Percentiles rank a stretch among this genome's conserved stretches.
These are phyloP conservation scores for Strix aluco DNA, from an alignment of 2,113 vertebrate species.

Conservation along the genomic window DNA sequence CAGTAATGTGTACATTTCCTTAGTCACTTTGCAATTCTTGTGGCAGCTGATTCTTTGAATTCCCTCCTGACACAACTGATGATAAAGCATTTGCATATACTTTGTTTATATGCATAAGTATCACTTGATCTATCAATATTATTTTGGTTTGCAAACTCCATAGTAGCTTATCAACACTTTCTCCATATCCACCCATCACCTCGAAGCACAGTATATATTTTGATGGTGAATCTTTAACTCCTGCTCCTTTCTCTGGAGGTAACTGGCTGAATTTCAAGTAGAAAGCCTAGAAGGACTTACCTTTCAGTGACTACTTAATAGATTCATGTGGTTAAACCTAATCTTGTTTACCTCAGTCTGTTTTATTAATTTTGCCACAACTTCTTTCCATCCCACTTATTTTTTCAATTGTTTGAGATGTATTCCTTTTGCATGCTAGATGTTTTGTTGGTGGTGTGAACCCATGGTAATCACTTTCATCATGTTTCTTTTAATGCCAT, in stretches of 20 bases:
- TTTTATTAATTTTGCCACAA: neutral
- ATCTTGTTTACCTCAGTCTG: neutral
- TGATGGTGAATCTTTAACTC: neutral
- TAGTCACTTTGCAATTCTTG: neutral
- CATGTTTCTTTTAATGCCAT: slow-evolving; percentile 20
- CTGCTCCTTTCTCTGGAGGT: neutral
- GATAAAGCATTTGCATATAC: neutral
- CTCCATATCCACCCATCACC: neutral
- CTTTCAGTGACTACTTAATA: neutral
- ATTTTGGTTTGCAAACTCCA: neutral
- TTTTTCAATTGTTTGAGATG: neutral
- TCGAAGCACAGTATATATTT: neutral
- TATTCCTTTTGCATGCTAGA: neutral
- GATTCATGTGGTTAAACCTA: neutral
- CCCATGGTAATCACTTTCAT: neutral
- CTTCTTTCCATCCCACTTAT: neutral
- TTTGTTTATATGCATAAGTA: neutral
- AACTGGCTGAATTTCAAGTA: neutral
- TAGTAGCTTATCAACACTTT: neutral
- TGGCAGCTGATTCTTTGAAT: neutral
- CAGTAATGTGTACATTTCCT: neutral
- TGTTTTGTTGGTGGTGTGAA: neutral
- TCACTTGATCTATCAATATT: neutral
- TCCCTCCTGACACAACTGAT: neutral
- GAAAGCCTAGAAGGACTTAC: neutral